Percentiles rank a stretch among this genome's conserved stretches.
Evolutionary conservation across 1,140 invertebrate genomes (phyloP).

Genomic region (Aphidius ervi): DNA sequence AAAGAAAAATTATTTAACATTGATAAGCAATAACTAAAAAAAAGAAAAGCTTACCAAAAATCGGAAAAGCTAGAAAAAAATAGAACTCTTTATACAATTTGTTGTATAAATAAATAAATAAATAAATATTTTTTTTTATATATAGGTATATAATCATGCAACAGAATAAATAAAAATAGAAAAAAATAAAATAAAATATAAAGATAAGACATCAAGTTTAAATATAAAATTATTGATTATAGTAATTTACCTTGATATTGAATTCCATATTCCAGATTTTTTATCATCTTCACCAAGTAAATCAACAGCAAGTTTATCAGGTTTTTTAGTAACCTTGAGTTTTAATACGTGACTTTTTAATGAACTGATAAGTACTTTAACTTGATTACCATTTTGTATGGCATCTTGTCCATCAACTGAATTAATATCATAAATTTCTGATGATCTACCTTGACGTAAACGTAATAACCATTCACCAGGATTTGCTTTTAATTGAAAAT

Average conservation of each 20-base stretch:
- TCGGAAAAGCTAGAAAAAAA: constrained; percentile 50
- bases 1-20: too few relatives aligned
- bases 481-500: constrained; percentile 96
- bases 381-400: constrained; percentile 61
- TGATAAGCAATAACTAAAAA: constrained; percentile 17
- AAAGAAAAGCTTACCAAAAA: constrained; percentile 47
- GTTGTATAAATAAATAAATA: background rate
- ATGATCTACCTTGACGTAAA: constrained; percentile 84
- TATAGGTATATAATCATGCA: background rate
- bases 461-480: constrained; percentile 91
- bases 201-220: constrained; percentile 15
- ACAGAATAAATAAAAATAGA: background rate
- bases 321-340: constrained; percentile 84
- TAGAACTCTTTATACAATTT: constrained; percentile 28
- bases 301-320: constrained; percentile 80
- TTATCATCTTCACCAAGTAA: constrained; percentile 76
- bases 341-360: constrained; percentile 89
- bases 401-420: constrained; percentile 56
- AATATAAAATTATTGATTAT: background rate
- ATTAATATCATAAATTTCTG: constrained; percentile 88
- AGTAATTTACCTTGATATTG: constrained; percentile 75
- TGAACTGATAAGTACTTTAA: constrained; percentile 83
- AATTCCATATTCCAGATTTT: constrained; percentile 83
- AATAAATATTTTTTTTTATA: too few relatives aligned
- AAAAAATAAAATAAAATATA: constrained; percentile 11